Base-by-base conservation (phyloP, 2,797 vertebrate species). In the Crenuchus spilurus region DNA sequence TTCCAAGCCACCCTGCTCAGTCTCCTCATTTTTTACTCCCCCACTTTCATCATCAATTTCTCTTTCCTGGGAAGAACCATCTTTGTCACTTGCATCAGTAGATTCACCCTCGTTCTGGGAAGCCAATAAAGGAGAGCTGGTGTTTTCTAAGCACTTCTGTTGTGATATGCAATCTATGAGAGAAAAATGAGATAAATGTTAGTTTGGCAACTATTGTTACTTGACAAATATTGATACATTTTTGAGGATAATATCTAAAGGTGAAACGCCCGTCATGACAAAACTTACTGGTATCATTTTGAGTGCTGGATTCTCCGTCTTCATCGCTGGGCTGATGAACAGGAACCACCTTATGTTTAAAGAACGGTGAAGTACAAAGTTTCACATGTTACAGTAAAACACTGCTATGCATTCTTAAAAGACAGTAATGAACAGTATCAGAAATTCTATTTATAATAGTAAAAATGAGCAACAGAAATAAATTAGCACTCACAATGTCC, bases 401-500 rank as follows among this genome's bases (percentile, higher is more conserved):
- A n/a, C 6, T 8, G 26, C 28, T 11, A 41, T 13, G 8, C 2
- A 33, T 33, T n/a, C 14, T 30, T 30, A 30, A 54, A 13, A 4
- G 26, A 13, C 51, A 28, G 10, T 9, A 22, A 51, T n/a, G 9
- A 26, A 11, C 20, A 28, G 11, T 6, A 20, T 33, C 31, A 10
- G 20, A 31, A 2, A 31, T 22, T 11, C 8, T n/a, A 6, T 55
- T 31, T 22, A 77, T 74, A 76, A 62, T n/a, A 67, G 44, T 24
- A 74, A 76, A 70, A 54, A 61, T 22, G n/a, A 35, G 1, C 20
- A 22, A 30, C 10, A 18, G 42, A 2, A 0, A 39, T 13, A 30
- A 14, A 24, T 58, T 75, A n/a, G n/a, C n/a, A 91, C 92, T 93
- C 82, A 94, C 93, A 83, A 92, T 92, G 74, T 92, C 90, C 83